phyloP scores from a whole-genome alignment of 2,113 vertebrate genomes.

The Entosphenus tridentatus region DNA sequence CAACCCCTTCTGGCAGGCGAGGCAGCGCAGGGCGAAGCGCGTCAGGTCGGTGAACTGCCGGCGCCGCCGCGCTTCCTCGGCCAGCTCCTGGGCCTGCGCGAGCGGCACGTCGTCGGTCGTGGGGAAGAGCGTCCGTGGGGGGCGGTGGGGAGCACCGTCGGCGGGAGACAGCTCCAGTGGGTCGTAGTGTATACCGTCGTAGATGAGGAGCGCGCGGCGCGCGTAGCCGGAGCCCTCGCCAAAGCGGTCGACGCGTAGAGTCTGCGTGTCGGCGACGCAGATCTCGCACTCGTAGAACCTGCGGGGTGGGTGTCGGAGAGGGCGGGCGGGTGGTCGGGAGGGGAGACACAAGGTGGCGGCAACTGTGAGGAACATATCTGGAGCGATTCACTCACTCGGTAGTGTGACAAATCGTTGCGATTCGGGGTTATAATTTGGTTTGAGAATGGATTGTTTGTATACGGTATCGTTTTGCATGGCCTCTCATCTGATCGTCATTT shows the following conservation, averaged over 20 bases:
- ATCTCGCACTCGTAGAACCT: slow-evolving; percentile 85
- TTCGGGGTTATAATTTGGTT: no score
- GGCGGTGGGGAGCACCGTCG: slow-evolving; percentile 26
- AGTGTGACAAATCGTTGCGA: no score
- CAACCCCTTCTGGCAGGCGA: slow-evolving; percentile 80
- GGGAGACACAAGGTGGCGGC: no score
- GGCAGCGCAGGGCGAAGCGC: slow-evolving; percentile 63
- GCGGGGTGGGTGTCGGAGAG: background rate
- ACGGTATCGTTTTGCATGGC: no score
- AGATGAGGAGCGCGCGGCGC: slow-evolving; percentile 69
- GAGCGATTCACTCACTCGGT: no score
- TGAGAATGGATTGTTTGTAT: no score
- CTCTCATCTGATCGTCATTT: no score
- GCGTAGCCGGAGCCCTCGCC: slow-evolving; percentile 73
- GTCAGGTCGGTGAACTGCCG: slow-evolving; percentile 85
- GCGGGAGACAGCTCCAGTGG: slow-evolving; percentile 45
- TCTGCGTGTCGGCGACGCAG: slow-evolving; percentile 92
- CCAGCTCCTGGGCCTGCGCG: slow-evolving; percentile 67
- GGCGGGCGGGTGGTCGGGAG: no score
- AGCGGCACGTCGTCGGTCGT: slow-evolving; percentile 55
- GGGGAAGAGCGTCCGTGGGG: slow-evolving; percentile 75
- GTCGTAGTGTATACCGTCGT: slow-evolving; percentile 90
- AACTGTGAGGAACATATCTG: no score
- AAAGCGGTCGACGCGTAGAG: slow-evolving; percentile 70
- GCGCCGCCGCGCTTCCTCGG: slow-evolving; percentile 64